Base-by-base conservation (phyloP, 2,113 vertebrate genomes). In the Rafetus swinhoei region DNA sequence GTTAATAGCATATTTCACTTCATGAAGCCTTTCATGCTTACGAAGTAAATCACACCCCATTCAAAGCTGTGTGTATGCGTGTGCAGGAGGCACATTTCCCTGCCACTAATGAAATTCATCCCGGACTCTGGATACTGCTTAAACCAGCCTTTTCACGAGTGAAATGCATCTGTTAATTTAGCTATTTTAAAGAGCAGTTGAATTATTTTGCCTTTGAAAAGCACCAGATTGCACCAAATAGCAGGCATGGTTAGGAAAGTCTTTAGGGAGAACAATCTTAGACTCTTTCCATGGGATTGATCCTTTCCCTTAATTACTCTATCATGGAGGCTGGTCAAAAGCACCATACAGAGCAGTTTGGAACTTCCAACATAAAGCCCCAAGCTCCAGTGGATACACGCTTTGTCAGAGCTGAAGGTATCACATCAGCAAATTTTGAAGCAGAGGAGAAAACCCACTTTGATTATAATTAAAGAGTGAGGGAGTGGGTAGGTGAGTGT, bases 101-200 rank as follows among this genome's bases (percentile, higher is more conserved):
- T 91, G 92, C 93, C 88, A 90, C 90, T 96, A 96, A 79, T 82
- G 92, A 97, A 97, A 96, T 96, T 95, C 91, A 91, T 95, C 92
- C 84, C 93, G 92, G 91, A 94, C 86, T 90, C 87, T 90, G 87
- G 59, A 90, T 90, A n/a, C 12, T 0, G 0, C 93, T 27, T 79
- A 29, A 56, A 81, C 56, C 89, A 85, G 90, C 90, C 88, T 54
- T 57, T 79, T 52, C 29, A 24, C 32, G 86, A 54, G 24, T 25
- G 65, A 94, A 53, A 29, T 57, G 54, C 91, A 92, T 93, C 89
- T 60, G 74, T 93, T 90, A 80, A 69, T 90, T 69, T 69, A 85
- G 53, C 92, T 69, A n/a, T n/a, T 69, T 69, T n/a, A 69, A 69
- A 65, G 62, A 65, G 13, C 62, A 65, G n/a, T 69, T 69, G 56